Evolutionary conservation across 2,797 vertebrate genomes (phyloP), one percentile per base, ranked within the genome.

Genomic region (Brachyrhaphis roseni): DNA sequence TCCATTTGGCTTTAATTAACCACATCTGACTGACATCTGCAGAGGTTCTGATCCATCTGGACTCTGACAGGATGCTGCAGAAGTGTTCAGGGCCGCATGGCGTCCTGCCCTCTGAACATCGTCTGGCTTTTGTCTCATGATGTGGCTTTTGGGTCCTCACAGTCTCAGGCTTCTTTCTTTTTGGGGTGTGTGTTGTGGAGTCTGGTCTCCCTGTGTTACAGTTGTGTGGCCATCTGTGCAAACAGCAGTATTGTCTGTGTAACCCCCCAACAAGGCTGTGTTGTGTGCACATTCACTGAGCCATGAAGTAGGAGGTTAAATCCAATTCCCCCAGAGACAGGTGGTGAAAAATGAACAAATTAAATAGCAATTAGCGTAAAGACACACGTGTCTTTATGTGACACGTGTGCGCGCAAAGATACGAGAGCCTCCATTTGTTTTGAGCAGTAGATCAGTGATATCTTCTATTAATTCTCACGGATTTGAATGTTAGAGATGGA

Each of bases 191-290:
- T 76, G 62, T 76, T 80, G 82, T 84, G 74, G 79, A 83, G 90
- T 74, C 74, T 88, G 75, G 49, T 71, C 80, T 72, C 78, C 28
- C 62, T n/a, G 78, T 90, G 78, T 91, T 88, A 77, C 85, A 72
- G 79, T 82, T 80, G 90, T 82, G 72, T 82, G 87, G 76, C 94
- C 94, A 93, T 95, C 94, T 95, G 94, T 93, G 86, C 89, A 93
- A 93, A 90, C 86, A 89, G 83, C 81, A 59, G 72, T 76, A 82
- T 83, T 90, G 88, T 91, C 83, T 86, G 72, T 62, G 68, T 76
- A 51, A 77, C 77, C 84, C 84, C 87, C 88, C 84, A 64, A 53
- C 74, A 84, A 82, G 77, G 84, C 72, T 84, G 70, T 46, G 86
- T 91, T 91, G 82, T 90, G 83, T 80, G 70, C 45, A 59, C 4